Base-by-base conservation (phyloP, 2,888 invertebrate species). In the Meliscaeva auricollis region DNA sequence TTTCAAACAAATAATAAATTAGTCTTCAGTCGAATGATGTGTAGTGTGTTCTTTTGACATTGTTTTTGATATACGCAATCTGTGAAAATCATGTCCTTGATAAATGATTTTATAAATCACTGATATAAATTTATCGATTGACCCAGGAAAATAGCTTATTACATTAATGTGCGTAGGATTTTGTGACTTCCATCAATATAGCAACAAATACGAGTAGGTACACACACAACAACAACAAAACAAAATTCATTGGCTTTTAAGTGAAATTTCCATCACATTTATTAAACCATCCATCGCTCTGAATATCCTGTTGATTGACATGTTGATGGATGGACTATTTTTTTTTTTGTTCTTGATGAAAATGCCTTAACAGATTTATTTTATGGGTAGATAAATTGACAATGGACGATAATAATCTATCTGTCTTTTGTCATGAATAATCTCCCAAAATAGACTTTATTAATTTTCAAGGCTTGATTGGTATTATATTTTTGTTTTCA, bases 341-440 rank as follows among this genome's bases (percentile, higher is more conserved):
- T 35, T 13, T 69, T 5, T 26, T 9, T 9, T 38, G 9, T 9
- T 38, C 9, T 3, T 38, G n/a, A 54, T 11, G 15, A 56, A 52
- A 52, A 38, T 11, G 69, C 41, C 41, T 32, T 30, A 64, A 32
- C 48, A 69, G 56, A 76, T 76, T 81, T 70, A 64, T 64, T 70
- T 76, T 58, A 75, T 64, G 70, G 69, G 62, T 30, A 81, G 64
- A 69, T 76, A 64, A 58, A 64, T 70, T 35, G 68, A 48, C 75
- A 80, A 75, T 48, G 70, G 70, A 70, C 56, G 22, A 60, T 80
- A 80, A 80, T 81, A 80, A 80, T 81, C 81, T 76, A 80, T 81
- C 81, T 76, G 76, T 70, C 70, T 76, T 50, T 52, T 80, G 80
- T 48, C 46, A 46, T 46, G 68, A 75, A 54, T 62, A 69, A 68